Base-by-base conservation (phyloP, 2,888 invertebrate species). In the Pegoplata infirma region DNA sequence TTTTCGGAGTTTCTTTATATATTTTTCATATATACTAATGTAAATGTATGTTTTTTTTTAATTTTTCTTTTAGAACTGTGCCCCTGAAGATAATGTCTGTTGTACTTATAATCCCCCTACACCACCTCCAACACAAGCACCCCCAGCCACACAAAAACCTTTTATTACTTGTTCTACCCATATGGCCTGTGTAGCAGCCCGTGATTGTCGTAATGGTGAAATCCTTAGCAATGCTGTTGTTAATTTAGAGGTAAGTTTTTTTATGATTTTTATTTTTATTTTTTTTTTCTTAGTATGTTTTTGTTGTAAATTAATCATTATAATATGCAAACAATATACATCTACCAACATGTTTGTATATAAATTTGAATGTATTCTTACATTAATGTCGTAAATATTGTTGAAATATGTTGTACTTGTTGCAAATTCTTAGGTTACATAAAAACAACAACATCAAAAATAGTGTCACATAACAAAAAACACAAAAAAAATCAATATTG, bases 1-100 rank as follows among this genome's bases (percentile, higher is more conserved):
- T 68, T 32, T 6, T 58, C 8, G 12, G 17, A 40, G 10, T 40
- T 49, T n/a, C n/a, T n/a, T n/a, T 56, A 10, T 10, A n/a, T n/a
- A 3, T 25, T 7, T 25, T n/a, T n/a, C n/a, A n/a, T n/a, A n/a
- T n/a, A n/a, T 5, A 32, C 14, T n/a, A 46, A 74, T 59, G 44
- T 44, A 19, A 46, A 55, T 49, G 16, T 53, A n/a, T 68, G n/a
- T 28, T 51, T 67, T 73, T 58, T 49, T 76, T 78, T 56, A 73
- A 75, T 79, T 80, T 72, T 73, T 59, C 66, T 88, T 89, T 5
- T 84, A 91, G 91, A 87, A 88, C 72, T 91, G 91, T 84, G 88
- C 88, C 71, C 83, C 85, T 10, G 86, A 88, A 73, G 86, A 86
- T 8, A 88, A 91, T 85, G 84, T 88, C 1, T 91, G 91, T 82